phyloP scores from a whole-genome alignment of 2,888 invertebrate genomes.

The Itoplectis maculator region DNA sequence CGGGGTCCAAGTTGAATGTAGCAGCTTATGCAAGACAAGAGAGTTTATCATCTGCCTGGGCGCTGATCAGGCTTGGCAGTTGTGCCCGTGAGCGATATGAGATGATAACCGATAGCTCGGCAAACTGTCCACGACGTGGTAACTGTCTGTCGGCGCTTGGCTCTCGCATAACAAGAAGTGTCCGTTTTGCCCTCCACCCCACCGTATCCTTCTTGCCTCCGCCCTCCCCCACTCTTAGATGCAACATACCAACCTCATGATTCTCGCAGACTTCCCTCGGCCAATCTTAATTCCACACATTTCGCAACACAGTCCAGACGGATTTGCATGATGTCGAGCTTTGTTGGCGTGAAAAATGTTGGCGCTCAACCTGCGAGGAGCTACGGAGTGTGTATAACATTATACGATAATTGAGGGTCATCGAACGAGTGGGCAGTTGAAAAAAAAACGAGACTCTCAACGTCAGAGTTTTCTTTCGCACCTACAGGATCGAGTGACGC shows the following conservation, averaged over 20 bases:
- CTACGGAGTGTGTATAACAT: conserved; percentile 21
- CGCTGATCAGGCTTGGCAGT: conserved; percentile 5
- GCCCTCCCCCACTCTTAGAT: too few relatives aligned
- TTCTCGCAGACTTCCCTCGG: conserved; percentile 42
- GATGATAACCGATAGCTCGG: conserved; percentile 61
- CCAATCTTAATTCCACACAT: conserved; percentile 57
- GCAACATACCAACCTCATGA: not conserved
- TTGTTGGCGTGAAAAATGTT: conserved; percentile 59
- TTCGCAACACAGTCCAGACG: conserved; percentile 30
- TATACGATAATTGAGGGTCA: conserved; percentile 59
- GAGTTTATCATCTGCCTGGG: not conserved
- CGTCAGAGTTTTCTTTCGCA: conserved; percentile 51
- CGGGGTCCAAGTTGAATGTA: conserved; percentile 34
- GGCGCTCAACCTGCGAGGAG: conserved; percentile 17
- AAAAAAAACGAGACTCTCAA: conserved; percentile 1
- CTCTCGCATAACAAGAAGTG: not conserved
- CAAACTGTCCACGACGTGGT: conserved; percentile 63
- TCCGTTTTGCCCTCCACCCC: not conserved
- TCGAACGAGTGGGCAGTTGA: conserved; percentile 15
- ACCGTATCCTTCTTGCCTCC: not conserved
- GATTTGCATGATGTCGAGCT: conserved; percentile 61
- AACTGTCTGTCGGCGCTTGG: conserved; percentile 55
- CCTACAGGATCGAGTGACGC: conserved; percentile 29
- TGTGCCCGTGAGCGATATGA: conserved; percentile 43
- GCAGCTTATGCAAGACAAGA: conserved; percentile 20